phyloP scores from a whole-genome alignment of 2,888 invertebrate species.

The Phyllotreta striolata region DNA sequence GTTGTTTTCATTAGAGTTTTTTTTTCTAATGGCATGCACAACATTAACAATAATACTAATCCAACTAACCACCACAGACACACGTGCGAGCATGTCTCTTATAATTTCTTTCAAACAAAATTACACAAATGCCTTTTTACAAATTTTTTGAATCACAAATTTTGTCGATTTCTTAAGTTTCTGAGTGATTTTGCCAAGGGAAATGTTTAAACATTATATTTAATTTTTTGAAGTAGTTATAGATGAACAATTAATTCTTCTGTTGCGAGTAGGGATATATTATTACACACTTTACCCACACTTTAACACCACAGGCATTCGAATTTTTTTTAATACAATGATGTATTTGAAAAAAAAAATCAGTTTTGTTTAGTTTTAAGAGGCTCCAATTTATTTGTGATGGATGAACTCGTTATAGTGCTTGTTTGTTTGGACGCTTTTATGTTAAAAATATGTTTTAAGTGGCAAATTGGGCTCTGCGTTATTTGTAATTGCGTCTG shows the following conservation, averaged over 20 bases:
- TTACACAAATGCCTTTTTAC: slow-evolving; percentile 36
- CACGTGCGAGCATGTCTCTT: slow-evolving; percentile 50
- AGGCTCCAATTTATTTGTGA: no score
- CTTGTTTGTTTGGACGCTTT: neutral
- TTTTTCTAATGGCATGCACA: slow-evolving; percentile 46
- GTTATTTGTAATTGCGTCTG: no score
- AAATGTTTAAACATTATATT: slow-evolving; percentile 32
- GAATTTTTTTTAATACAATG: no score
- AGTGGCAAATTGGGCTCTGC: neutral
- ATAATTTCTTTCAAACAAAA: slow-evolving; percentile 42
- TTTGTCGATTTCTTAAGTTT: slow-evolving; percentile 35
- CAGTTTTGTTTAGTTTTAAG: neutral
- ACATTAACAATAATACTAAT: slow-evolving; percentile 44
- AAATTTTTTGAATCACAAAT: slow-evolving; percentile 20
- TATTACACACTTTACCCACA: no score
- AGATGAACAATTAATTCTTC: no score
- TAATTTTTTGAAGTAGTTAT: neutral
- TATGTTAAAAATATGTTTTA: slow-evolving; percentile 1
- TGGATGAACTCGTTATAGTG: no score
- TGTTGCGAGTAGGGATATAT: no score
- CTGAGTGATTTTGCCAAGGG: slow-evolving; percentile 19
- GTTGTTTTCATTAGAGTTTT: slow-evolving; percentile 24
- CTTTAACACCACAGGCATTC: no score
- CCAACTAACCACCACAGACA: slow-evolving; percentile 49
- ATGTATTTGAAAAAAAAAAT: slow-evolving; percentile 6